Base-by-base conservation (phyloP, 30 jellyfish, hydroid and myxozoan genomes). In the Aurelia sp. region DNA sequence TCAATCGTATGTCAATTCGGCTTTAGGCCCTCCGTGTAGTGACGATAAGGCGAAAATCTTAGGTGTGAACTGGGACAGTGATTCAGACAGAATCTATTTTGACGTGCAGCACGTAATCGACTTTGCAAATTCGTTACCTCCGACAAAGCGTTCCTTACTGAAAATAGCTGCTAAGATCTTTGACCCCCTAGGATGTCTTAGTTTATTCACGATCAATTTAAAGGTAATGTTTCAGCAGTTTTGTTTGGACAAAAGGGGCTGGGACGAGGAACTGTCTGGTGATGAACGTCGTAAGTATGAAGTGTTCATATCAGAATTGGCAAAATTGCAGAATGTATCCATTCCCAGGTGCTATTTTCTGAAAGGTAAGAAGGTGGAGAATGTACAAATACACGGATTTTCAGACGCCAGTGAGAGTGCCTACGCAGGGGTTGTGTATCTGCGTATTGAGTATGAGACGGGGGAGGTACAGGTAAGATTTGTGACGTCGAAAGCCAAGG, bases 401-500 rank as follows among this genome's bases (percentile, higher is more conserved):
- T 92, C 94, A 21, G 97, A 86, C 72, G 90, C 97, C 66, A 74
- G 95, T 63, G 74, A 13, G 60, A 52, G 67, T 13, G 90, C 88
- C 18, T 81, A 86, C 57, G 90, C 71, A 31, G 83, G 91, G n/a
- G 97, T 86, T 40, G 91, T 92, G 41, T 85, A 92, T 74, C 53
- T 92, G 57, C 44, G 95, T 57, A 81, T 86, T 27, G 70, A 48
- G 73, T 65, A 77, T 60, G 80, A 66, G 15, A 50, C 63, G 74
- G 97, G 91, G 24, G 72, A 88, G 41, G 84, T 92, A 17, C 63
- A 59, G 27, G 70, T 72, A 30, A 58, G 48, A 21, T 72, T 92
- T 63, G 68, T 86, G 17, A 78, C 97, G 18, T 86, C 98, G 30
- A 92, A 92, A 59, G 69, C 97, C 4, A 86, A 86, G 86, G 98